phyloP scores from a whole-genome alignment of 2,113 vertebrate genomes.

The Silurus meridionalis region DNA sequence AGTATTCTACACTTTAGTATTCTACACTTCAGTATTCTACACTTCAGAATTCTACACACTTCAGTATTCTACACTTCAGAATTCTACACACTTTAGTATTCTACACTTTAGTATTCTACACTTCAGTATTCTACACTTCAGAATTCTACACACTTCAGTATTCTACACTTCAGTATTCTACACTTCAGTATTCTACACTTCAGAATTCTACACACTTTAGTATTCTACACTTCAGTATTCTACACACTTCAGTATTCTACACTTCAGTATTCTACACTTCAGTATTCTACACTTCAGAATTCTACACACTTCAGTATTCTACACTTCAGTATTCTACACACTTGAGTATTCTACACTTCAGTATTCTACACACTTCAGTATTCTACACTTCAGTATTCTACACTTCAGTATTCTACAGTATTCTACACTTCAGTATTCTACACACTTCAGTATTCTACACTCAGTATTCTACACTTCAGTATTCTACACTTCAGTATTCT shows the following conservation, averaged over 20 bases:
- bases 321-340: too few relatives aligned
- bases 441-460: too few relatives aligned
- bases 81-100: too few relatives aligned
- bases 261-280: too few relatives aligned
- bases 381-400: not conserved
- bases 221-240: not conserved
- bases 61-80: too few relatives aligned
- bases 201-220: too few relatives aligned
- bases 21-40: not conserved
- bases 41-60: too few relatives aligned
- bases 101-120: not conserved
- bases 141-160: not conserved
- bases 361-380: too few relatives aligned
- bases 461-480: not conserved
- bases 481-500: not conserved
- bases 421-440: not conserved
- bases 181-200: too few relatives aligned
- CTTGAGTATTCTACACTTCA: too few relatives aligned
- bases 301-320: not conserved
- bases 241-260: not conserved
- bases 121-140: not conserved
- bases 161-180: not conserved
- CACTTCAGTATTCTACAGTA: not conserved
- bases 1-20: too few relatives aligned
- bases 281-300: too few relatives aligned